Evolutionary conservation across 2,888 invertebrate species (phyloP), one percentile per base, ranked within the genome.

Genomic region (Yponomeuta cagnagella): DNA sequence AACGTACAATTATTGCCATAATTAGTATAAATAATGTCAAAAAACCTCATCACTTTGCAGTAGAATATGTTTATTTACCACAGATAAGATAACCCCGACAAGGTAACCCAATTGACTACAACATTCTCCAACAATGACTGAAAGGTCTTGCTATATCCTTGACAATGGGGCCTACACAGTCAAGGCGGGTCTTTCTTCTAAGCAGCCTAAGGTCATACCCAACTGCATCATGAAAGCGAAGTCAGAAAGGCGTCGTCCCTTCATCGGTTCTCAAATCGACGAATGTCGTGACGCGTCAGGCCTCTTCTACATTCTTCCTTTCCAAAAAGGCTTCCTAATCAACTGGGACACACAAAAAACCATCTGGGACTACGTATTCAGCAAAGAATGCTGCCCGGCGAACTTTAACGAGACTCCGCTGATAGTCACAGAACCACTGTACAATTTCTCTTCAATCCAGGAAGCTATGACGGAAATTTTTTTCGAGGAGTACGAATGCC

Each of bases 161-260:
- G 98, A 98, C 82, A 98, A 98, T 92, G 98, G 98, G 23, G 98
- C 96, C 0, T 96, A 95, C 80, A 94, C 95, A 0, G 95, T 96
- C 0, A 98, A 98, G 94, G 95, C 95, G 71, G 98, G 98, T n/a
- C 93, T 95, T 78, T 94, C 96, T 1, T 94, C 93, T 9, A 93
- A 93, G 76, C 90, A 95, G 72, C 95, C 97, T 8, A 95, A 94
- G 79, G 82, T 97, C 23, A 93, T 98, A 70, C 98, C 99, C 0
- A 99, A 99, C 88, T 98, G 97, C 80, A 97, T 99, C 48, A 98
- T 98, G 94, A 99, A 99, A 93, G 98, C 98, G 0, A 99, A 99
- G 88, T 98, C 97, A 70, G 99, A 99, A 86, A 93, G 98, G 71
- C 95, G 98, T 10, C 94, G 99, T 66, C 96, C 98, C 0, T 99